phyloP scores from a whole-genome alignment of 2,888 invertebrate species.

The Ptilodon capucinus region DNA sequence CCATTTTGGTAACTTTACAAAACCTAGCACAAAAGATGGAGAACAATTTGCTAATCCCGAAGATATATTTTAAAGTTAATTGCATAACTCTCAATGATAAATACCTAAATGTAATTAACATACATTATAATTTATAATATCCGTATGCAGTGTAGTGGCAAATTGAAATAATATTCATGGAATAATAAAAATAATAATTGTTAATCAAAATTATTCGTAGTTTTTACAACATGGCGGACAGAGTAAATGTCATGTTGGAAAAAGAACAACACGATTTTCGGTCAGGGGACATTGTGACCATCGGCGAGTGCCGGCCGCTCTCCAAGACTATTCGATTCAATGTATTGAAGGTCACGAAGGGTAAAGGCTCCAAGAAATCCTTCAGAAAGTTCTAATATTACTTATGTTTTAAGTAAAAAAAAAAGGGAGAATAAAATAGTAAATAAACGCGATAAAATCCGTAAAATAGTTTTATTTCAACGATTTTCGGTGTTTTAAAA shows the following conservation, averaged over 20 bases:
- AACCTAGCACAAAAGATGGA: too few species aligned
- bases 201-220: not conserved
- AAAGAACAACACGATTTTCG: not conserved
- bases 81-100: conserved; percentile 15
- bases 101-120: conserved; percentile 26
- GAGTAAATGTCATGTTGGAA: not conserved
- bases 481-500: not conserved
- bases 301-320: conserved; percentile 99
- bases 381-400: conserved; percentile 97
- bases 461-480: too few species aligned
- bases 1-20: too few species aligned
- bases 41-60: too few species aligned
- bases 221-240: not conserved
- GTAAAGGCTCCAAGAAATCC: conserved; percentile 96
- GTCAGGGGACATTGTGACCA: conserved; percentile 97
- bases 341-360: conserved; percentile 98
- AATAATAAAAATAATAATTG: conserved; percentile 14
- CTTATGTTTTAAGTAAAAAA: conserved; percentile 70
- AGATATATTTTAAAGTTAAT: conserved; percentile 21
- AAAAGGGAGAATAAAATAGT: too few species aligned
- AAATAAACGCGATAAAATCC: too few species aligned
- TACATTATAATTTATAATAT: conserved; percentile 26
- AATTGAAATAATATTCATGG: conserved; percentile 16
- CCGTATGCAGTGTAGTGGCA: conserved; percentile 7
- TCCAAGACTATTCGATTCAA: conserved; percentile 99